Evolutionary conservation across 64 coral and sea anemone genomes (phyloP), one percentile per base, ranked within the genome.

Genomic region (Cladopsammia gracilis): DNA sequence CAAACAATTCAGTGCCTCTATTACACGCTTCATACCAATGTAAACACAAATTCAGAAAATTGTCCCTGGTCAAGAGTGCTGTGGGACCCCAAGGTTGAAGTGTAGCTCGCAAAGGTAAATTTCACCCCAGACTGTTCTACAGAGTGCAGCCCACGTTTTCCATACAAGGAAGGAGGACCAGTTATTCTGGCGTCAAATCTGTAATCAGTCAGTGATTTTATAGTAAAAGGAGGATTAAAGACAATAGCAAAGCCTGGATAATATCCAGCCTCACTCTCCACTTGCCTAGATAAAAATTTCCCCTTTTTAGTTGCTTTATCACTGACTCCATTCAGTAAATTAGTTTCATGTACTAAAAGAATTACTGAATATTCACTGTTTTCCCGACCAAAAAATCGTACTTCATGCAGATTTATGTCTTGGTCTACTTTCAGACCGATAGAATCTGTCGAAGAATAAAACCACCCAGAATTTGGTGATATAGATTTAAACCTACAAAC

Each of bases 161-260:
- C 87, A 78, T 78, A 89, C 44, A 42, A 78, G 45, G 87, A 78
- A 6, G 6, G 75, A 3, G 87, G 87, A 4, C 87, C 87, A 11
- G 22, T 42, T 6, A 89, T 78, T 1, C 3, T 0, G 2, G 13
- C 74, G 4, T 52, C 42, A 4, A 89, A 51, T 5, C 6, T 7
- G 18, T 66, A 89, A 0, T 64, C 3, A 18, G 13, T 67, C 10
- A 53, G 25, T 16, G 74, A 58, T 54, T 89, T 48, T 25, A 89
- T 23, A 19, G 16, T 4, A 34, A 67, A 7, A 0, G 73, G 59
- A 48, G 60, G 54, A 6, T 89, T 15, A 51, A 89, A 79, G 44
- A 66, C 52, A 8, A 89, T 5, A 53, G 65, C 73, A 89, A 79
- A 54, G 34, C 73, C 74, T 19, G 58, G 58, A 64, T 78, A 89